Evolutionary conservation across 2,797 vertebrate genomes (phyloP).

Genomic region (Coregonus suidteri): DNA sequence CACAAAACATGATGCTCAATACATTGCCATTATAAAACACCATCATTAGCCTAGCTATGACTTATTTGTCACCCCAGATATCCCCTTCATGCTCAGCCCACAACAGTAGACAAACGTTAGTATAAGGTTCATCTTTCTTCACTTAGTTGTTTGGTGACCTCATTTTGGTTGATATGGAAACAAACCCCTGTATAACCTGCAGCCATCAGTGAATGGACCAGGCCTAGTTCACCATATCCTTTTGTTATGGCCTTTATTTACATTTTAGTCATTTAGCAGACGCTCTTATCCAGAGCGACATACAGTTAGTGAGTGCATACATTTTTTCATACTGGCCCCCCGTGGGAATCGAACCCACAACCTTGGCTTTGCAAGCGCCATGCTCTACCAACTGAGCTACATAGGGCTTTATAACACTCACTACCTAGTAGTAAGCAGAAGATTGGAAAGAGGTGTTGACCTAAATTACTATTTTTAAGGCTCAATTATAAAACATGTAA

Average conservation of each 20-base stretch:
- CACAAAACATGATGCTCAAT: not conserved
- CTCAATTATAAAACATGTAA: not conserved
- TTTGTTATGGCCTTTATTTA: not conserved
- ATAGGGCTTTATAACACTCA: not conserved
- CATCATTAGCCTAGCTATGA: not conserved
- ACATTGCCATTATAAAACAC: not conserved
- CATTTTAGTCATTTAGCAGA: too few relatives aligned
- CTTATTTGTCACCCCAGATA: slow-evolving; percentile 1
- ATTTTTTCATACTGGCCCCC: too few relatives aligned
- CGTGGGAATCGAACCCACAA: too few relatives aligned
- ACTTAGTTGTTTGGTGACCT: slow-evolving; percentile 64
- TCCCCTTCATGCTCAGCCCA: slow-evolving; percentile 33
- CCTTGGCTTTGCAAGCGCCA: too few relatives aligned
- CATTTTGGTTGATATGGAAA: slow-evolving; percentile 64
- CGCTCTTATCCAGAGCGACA: too few relatives aligned
- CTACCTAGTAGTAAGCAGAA: not conserved
- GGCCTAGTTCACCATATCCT: slow-evolving; percentile 55
- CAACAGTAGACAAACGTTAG: slow-evolving; percentile 59
- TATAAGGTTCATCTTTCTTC: slow-evolving; percentile 56
- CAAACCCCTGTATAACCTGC: slow-evolving; percentile 67
- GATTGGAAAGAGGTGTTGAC: not conserved
- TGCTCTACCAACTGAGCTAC: too few relatives aligned
- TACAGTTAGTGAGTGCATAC: too few relatives aligned
- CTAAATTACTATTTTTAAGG: not conserved
- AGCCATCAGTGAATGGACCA: slow-evolving; percentile 57